Evolutionary conservation across 2,888 invertebrate genomes (phyloP).

Genomic region (Eledone cirrhosa): DNA sequence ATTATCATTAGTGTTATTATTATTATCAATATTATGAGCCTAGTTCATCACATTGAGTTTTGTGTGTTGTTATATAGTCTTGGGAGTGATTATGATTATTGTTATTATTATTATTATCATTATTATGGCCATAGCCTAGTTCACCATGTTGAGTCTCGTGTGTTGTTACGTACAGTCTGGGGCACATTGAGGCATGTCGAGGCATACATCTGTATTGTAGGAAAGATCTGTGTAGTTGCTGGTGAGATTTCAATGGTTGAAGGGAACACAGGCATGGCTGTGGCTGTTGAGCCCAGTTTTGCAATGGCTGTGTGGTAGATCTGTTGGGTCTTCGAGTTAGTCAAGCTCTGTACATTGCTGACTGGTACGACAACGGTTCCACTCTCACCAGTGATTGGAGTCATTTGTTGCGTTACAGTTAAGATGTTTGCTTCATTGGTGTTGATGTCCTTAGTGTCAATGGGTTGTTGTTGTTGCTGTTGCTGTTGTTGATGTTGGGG

Average conservation of each 20-base stretch:
- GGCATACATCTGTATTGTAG: slow-evolving; percentile 21
- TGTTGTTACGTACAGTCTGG: neutral
- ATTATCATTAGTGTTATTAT: too few species aligned
- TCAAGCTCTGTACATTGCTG: neutral
- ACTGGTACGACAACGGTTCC: too few species aligned
- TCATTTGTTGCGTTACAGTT: too few species aligned
- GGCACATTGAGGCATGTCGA: slow-evolving; percentile 11
- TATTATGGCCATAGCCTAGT: too few species aligned
- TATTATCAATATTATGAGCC: too few species aligned
- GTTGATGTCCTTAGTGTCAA: too few species aligned
- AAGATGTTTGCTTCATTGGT: too few species aligned
- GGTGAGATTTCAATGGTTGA: slow-evolving; percentile 22
- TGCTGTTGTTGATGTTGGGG: neutral
- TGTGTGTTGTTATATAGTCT: too few species aligned
- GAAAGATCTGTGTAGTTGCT: slow-evolving; percentile 22
- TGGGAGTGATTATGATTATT: too few species aligned
- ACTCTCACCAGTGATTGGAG: too few species aligned
- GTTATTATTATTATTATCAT: too few species aligned
- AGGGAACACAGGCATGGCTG: slow-evolving; percentile 11
- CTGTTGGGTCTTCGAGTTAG: neutral
- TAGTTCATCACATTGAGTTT: too few species aligned
- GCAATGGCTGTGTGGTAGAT: neutral
- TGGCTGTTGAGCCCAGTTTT: neutral
- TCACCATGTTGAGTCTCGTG: slow-evolving; percentile 14
- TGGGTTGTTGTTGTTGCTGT: neutral